Percentiles rank a stretch among this genome's conserved stretches.
Evolutionary conservation across 2,888 invertebrate genomes (phyloP).

Genomic region (Drymonia ruficornis): DNA sequence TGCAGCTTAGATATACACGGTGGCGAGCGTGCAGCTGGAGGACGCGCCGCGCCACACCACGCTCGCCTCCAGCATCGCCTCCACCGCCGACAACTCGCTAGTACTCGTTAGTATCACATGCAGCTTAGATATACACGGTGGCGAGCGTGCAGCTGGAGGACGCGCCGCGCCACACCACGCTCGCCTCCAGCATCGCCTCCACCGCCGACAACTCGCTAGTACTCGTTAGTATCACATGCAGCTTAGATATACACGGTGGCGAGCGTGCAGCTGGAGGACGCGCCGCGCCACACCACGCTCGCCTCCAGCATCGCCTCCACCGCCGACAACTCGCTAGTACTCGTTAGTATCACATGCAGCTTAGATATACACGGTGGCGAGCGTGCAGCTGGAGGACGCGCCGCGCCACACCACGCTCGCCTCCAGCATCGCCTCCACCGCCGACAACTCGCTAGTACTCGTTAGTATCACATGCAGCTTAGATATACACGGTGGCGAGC

Average conservation of each 20-base stretch:
- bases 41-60: conserved; percentile 65
- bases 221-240: conserved; percentile 47
- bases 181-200: conserved; percentile 76
- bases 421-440: too few relatives aligned
- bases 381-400: too few relatives aligned
- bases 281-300: conserved; percentile 65
- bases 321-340: conserved; percentile 74
- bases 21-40: conserved; percentile 82
- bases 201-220: conserved; percentile 78
- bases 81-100: conserved; percentile 78
- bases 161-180: conserved; percentile 64
- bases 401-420: too few relatives aligned
- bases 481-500: too few relatives aligned
- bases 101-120: conserved; percentile 52
- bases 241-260: conserved; percentile 86
- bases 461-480: too few relatives aligned
- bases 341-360: conserved; percentile 45
- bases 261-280: conserved; percentile 72
- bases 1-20: conserved; percentile 77
- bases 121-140: conserved; percentile 84
- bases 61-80: conserved; percentile 75
- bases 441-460: too few relatives aligned
- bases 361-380: too few relatives aligned
- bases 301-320: conserved; percentile 79
- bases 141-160: conserved; percentile 76